phyloP scores from a whole-genome alignment of 2,888 invertebrate species.

The Pyrocoelia pectoralis region DNA sequence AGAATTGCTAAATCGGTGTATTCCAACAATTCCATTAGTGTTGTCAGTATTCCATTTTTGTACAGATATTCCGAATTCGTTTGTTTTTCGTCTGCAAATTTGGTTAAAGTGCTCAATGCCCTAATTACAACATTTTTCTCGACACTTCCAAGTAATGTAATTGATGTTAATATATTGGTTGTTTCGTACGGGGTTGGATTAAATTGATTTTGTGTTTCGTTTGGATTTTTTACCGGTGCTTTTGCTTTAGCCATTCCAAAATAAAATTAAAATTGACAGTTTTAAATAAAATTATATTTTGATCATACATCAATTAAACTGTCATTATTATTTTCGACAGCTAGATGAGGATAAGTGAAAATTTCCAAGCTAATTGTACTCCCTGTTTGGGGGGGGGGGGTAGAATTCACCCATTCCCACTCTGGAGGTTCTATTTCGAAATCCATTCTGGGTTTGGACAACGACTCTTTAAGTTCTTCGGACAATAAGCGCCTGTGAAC shows the following conservation, averaged over 20 bases:
- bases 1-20: conserved; percentile 16
- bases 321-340: no score
- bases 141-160: conserved; percentile 17
- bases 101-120: conserved; percentile 17
- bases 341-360: no score
- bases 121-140: conserved; percentile 23
- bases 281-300: no score
- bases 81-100: conserved; percentile 20
- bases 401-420: no score
- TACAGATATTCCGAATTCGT: conserved; percentile 19
- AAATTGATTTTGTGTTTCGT: conserved; percentile 17
- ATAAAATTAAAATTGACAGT: no score
- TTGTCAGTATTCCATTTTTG: conserved; percentile 20
- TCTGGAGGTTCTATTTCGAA: no score
- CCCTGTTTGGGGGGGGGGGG: no score
- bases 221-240: not conserved
- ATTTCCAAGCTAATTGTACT: no score
- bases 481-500: no score
- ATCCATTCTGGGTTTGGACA: no score
- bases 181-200: conserved; percentile 28
- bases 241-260: conserved; percentile 1
- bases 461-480: no score
- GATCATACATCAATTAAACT: no score
- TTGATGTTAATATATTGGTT: conserved; percentile 27
- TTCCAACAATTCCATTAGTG: conserved; percentile 11